A percentile compares a stretch with the other conserved stretches of the same genome.
phyloP scores from a whole-genome alignment of 2,113 vertebrate species.

The Mystacornis crossleyi region DNA sequence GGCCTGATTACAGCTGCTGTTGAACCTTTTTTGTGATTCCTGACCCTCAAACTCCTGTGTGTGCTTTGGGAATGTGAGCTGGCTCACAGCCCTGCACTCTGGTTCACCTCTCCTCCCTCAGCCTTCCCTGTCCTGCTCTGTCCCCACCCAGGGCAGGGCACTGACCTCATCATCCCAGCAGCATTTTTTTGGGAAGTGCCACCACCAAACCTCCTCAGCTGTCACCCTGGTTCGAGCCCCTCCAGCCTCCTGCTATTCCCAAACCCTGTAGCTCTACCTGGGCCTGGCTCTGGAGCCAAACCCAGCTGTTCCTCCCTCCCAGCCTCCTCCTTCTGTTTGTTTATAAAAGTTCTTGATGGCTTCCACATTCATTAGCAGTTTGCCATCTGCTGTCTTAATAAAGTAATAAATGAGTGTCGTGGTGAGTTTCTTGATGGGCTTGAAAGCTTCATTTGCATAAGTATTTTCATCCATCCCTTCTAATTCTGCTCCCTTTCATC shows the following conservation, averaged over 20 bases:
- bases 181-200: background rate
- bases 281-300: background rate
- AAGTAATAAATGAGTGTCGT: slow-evolving; percentile 56
- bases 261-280: background rate
- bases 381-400: slow-evolving; percentile 72
- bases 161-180: background rate
- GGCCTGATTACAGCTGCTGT: background rate
- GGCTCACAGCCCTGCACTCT: fast-evolving
- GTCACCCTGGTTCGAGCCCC: background rate
- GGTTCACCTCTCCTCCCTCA: background rate
- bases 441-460: slow-evolving; percentile 49
- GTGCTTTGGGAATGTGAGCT: background rate
- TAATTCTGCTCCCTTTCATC: slow-evolving; percentile 4
- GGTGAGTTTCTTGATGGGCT: slow-evolving; percentile 41
- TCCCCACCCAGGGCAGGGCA: background rate
- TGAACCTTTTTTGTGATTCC: background rate
- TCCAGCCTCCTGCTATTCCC: background rate
- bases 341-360: background rate
- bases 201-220: background rate
- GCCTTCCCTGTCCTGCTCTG: background rate
- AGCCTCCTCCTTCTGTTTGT: slow-evolving; percentile 10
- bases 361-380: slow-evolving; percentile 67
- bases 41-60: background rate
- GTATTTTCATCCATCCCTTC: slow-evolving; percentile 26
- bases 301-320: background rate